phyloP scores from a whole-genome alignment of 1,140 invertebrate species.

The Tenebrio molitor region DNA sequence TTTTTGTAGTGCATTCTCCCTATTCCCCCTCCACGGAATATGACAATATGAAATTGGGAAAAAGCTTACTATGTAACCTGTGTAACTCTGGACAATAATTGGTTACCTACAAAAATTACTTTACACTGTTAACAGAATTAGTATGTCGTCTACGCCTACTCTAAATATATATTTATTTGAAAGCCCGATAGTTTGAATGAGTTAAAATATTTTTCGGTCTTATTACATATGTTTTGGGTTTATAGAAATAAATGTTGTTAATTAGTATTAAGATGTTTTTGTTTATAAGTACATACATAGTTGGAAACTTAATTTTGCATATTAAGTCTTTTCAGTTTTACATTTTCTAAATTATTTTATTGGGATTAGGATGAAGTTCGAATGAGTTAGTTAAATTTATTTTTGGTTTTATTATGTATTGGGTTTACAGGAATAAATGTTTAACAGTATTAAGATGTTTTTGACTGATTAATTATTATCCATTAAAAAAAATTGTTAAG shows the following conservation, averaged over 20 bases:
- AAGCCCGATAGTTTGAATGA: slow-evolving; percentile 21
- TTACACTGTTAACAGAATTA: too few species aligned
- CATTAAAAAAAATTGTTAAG: slow-evolving; percentile 22
- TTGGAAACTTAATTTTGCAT: background rate
- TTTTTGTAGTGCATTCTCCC: too few species aligned
- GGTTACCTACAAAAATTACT: too few species aligned
- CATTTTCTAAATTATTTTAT: slow-evolving; percentile 8
- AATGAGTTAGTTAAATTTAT: slow-evolving; percentile 12
- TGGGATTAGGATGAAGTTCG: slow-evolving; percentile 4
- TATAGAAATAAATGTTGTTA: slow-evolving; percentile 23
- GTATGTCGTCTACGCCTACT: too few species aligned
- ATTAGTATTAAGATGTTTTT: slow-evolving; percentile 33
- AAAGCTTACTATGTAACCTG: too few species aligned
- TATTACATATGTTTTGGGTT: slow-evolving; percentile 6
- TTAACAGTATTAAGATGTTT: slow-evolving; percentile 21
- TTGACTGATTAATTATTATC: slow-evolving; percentile 16
- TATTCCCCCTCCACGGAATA: too few species aligned
- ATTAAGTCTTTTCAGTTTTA: slow-evolving; percentile 6
- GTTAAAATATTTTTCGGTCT: slow-evolving; percentile 19
- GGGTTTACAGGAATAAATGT: slow-evolving; percentile 1
- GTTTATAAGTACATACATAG: slow-evolving; percentile 23
- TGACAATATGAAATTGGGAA: too few species aligned
- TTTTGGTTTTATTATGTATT: slow-evolving; percentile 24
- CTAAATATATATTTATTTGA: too few species aligned
- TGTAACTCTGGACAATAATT: too few species aligned